Evolutionary conservation across 2,797 vertebrate species (phyloP).

Genomic region (Enteromius anoplus): DNA sequence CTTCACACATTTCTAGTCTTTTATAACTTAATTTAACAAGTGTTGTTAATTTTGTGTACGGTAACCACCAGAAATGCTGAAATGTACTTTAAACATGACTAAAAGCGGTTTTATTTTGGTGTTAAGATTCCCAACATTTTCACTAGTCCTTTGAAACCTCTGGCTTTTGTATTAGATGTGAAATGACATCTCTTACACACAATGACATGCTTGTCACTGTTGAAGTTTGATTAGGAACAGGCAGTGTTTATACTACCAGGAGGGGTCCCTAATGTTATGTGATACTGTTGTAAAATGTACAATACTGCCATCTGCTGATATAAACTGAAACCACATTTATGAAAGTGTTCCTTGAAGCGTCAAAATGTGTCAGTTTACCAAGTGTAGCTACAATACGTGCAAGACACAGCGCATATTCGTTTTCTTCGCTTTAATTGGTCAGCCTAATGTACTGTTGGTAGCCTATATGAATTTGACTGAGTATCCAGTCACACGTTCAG

Average conservation of each 20-base stretch:
- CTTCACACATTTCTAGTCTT: neutral
- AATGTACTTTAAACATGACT: neutral
- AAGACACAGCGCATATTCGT: neutral
- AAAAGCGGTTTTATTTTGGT: neutral
- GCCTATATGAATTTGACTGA: neutral
- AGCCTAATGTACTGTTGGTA: neutral
- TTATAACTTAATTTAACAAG: neutral
- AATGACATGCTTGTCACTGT: conserved; percentile 16
- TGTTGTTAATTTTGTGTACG: neutral
- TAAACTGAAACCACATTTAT: neutral
- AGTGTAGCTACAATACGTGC: neutral
- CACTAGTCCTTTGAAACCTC: neutral
- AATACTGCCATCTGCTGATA: conserved; percentile 42
- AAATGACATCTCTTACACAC: neutral
- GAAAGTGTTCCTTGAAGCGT: neutral
- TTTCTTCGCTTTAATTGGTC: neutral
- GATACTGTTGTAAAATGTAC: conserved; percentile 14
- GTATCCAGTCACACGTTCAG: neutral
- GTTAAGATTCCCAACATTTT: neutral
- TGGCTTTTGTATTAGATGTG: conserved; percentile 9
- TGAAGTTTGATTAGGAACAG: neutral
- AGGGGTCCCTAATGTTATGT: neutral
- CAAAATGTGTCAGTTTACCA: neutral
- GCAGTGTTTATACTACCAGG: neutral
- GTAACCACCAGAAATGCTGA: neutral